Evolutionary conservation across 2,797 vertebrate genomes (phyloP).

Genomic region (Thripadectes ignobilis): DNA sequence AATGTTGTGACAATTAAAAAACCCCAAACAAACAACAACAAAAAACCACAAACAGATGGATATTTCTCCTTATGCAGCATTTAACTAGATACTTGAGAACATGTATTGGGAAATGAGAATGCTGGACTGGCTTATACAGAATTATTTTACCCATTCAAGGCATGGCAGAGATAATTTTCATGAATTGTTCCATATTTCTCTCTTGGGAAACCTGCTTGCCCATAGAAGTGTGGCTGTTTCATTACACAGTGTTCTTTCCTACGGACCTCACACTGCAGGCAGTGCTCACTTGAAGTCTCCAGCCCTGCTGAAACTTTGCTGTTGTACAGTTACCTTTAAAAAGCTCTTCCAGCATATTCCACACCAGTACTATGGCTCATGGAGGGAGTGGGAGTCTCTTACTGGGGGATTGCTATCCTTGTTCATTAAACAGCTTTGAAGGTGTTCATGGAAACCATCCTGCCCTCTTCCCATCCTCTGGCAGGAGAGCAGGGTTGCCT

Average conservation of each 20-base stretch:
- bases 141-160: not conserved
- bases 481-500: not conserved
- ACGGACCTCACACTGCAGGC: not conserved
- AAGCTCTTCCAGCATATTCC: not conserved
- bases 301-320: not conserved
- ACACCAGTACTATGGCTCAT: not conserved
- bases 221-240: not conserved
- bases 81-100: not conserved
- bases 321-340: not conserved
- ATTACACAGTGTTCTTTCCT: fast-evolving
- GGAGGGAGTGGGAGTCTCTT: not conserved
- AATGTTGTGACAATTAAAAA: not conserved
- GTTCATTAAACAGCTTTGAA: not conserved
- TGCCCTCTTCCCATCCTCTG: not conserved
- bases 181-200: not conserved
- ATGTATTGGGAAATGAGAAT: not conserved
- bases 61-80: not conserved
- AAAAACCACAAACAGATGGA: not conserved
- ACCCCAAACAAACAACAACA: not conserved
- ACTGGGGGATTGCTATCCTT: not conserved
- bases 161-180: not conserved
- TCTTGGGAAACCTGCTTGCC: not conserved
- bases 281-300: not conserved
- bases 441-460: not conserved
- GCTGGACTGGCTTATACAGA: not conserved